Base-by-base conservation (phyloP, 2,797 vertebrate genomes). In the Tokudaia muenninki region DNA sequence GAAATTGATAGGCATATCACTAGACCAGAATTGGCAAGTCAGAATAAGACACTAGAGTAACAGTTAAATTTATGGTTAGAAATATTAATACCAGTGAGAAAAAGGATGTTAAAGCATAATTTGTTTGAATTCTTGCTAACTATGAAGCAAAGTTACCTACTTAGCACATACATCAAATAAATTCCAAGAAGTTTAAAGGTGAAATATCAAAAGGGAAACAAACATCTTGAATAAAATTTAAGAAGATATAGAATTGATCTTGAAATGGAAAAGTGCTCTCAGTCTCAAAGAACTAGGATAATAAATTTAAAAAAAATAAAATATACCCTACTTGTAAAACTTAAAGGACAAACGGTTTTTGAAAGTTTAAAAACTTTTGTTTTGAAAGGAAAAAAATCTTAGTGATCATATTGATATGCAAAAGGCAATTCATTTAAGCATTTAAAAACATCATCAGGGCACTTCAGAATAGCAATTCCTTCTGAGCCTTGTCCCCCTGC, bases 121-220 rank as follows among this genome's bases (percentile, higher is more conserved):
- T 41, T 65, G 44, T 90, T 44, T 29, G n/a, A 95, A 90, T 10
- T 22, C 65, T 67, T 80, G n/a, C 17, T 80, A 44, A 37, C 75
- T 90, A 74, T 75, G 67, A 94, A 92, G 21, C 87, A 90, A 84
- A 44, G 10, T 74, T 93, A 65, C 41, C 83, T 50, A 8, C 17
- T 79, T 80, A 91, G 16, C 16, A 63, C 17, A 61, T 61, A 77
- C 14, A 88, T n/a, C 7, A 96, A 90, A 80, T 90, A 94, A 67
- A 74, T 84, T 74, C 11, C 13, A 77, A 14, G 47, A 63, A 6
- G 4, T 47, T 92, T 91, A 80, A 88, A 96, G 95, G 57, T 87
- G 11, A 87, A 90, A 87, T 75, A 65, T 63, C 0, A 95, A 82
- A 91, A 91, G 3, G 89, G 16, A 96, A 94, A 83, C 44, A 95